Conservation (phyloP, 92 coral and sea anemone genomes). For the Palythoa heliodiscus region DNA sequence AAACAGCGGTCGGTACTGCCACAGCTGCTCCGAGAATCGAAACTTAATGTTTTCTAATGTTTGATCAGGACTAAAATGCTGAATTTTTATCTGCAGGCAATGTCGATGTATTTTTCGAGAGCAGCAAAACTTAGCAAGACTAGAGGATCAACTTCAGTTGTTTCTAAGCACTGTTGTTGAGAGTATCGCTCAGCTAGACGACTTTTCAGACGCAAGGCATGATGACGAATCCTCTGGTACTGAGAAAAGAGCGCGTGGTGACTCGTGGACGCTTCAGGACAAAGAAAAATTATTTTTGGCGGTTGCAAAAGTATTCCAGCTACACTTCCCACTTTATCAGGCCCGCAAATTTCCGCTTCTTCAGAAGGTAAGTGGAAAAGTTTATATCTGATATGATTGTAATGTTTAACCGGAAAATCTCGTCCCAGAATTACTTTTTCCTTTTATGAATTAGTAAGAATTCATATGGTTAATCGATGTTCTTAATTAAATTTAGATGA, state of each 20-base stretch:
- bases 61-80: not conserved
- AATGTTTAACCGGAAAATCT: not conserved
- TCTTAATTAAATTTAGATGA: not conserved
- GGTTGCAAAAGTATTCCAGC: conserved; percentile 90
- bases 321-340: conserved; percentile 94
- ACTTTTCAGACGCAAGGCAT: conserved; percentile 47
- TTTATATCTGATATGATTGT: not conserved
- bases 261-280: conserved; percentile 76
- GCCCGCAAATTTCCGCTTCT: conserved; percentile 86
- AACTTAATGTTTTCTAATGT: not conserved
- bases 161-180: conserved; percentile 78
- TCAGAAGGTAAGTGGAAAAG: conserved; percentile 64
- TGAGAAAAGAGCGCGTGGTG: conserved; percentile 43
- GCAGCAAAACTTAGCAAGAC: conserved; percentile 78
- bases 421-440: not conserved
- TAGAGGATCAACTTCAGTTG: conserved; percentile 79
- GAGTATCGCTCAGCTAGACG: conserved; percentile 57
- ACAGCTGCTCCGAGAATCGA: conserved; percentile 15
- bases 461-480: not conserved
- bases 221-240: conserved; percentile 42
- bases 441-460: not conserved
- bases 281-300: conserved; percentile 82
- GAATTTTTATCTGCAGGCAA: conserved; percentile 60
- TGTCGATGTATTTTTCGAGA: conserved; percentile 96
- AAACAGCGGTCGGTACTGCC: too few species aligned